These are phyloP conservation scores for Zelostemma sp. DNA, from an alignment of 1,140 invertebrate species.

Conservation along the genomic window DNA sequence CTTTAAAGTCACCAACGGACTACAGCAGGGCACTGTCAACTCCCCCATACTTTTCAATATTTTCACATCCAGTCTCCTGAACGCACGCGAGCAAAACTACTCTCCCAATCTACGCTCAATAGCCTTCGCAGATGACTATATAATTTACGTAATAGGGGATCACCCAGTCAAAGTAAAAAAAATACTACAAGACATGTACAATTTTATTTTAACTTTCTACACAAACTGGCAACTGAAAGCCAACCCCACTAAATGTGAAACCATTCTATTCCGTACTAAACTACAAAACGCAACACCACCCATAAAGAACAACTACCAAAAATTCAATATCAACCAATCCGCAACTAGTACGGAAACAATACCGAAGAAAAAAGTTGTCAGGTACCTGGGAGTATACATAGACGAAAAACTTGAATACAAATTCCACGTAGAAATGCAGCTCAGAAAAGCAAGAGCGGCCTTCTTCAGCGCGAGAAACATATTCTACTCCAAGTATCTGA, in stretches of 20 bases:
- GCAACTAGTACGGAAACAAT: not conserved
- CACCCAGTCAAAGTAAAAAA: too few species aligned
- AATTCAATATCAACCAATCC: not conserved
- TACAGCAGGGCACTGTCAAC: conserved; percentile 15
- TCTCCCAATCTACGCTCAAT: not conserved
- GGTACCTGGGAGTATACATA: conserved; percentile 24
- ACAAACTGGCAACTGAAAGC: conserved; percentile 13
- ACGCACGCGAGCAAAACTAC: too few species aligned
- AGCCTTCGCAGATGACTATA: not conserved
- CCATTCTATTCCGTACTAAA: conserved; percentile 16
- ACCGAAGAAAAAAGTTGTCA: conserved; percentile 17
- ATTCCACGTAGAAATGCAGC: conserved; percentile 10
- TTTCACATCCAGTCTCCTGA: not conserved
- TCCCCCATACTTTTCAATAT: conserved; percentile 6
- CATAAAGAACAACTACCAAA: not conserved
- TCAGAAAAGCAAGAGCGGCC: not conserved
- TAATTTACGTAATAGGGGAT: not conserved
- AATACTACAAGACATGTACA: too few species aligned
- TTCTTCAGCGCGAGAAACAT: not conserved
- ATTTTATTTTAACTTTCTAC: too few species aligned
- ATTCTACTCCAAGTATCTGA: not conserved
- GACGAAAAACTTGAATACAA: conserved; percentile 14
- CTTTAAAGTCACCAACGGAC: conserved; percentile 28
- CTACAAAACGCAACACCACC: not conserved
- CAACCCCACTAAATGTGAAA: conserved; percentile 19